These are phyloP conservation scores for Drosophila neocordata DNA, from an alignment of 1,140 invertebrate species.

Conservation along the genomic window DNA sequence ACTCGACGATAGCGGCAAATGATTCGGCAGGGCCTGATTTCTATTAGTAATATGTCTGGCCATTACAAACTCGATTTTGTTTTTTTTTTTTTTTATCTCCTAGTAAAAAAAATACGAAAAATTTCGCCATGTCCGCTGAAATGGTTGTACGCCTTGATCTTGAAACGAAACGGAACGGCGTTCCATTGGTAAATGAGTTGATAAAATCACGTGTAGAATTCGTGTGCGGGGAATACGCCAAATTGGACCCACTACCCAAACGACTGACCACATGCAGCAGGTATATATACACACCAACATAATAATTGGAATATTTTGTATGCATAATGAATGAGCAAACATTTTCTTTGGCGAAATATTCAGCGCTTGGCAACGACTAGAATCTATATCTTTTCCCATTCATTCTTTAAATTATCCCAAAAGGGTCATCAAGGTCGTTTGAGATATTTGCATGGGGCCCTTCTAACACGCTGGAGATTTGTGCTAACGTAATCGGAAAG, in stretches of 20 bases:
- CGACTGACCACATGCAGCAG: not conserved
- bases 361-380: conserved; percentile 10
- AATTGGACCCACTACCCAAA: not conserved
- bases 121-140: conserved; percentile 33
- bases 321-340: conserved; percentile 31
- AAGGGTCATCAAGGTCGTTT: not conserved
- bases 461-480: not conserved
- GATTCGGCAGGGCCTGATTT: conserved; percentile 25
- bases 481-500: conserved; percentile 3
- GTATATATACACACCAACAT: not conserved
- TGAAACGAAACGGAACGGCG: conserved; percentile 10
- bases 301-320: too few species aligned
- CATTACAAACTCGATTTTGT: conserved; percentile 22
- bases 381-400: not conserved
- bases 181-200: conserved; percentile 13
- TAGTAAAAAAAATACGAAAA: conserved; percentile 32
- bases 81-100: conserved; percentile 10
- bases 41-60: conserved; percentile 53
- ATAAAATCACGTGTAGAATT: conserved; percentile 50
- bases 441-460: not conserved
- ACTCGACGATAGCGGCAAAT: conserved; percentile 17
- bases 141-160: conserved; percentile 39
- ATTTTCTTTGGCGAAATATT: conserved; percentile 41
- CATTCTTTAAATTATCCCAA: too few species aligned
- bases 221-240: conserved; percentile 74